Evolutionary conservation across 2,888 invertebrate genomes (phyloP), one percentile per base, ranked within the genome.

Genomic region (Choreutis nemorana): DNA sequence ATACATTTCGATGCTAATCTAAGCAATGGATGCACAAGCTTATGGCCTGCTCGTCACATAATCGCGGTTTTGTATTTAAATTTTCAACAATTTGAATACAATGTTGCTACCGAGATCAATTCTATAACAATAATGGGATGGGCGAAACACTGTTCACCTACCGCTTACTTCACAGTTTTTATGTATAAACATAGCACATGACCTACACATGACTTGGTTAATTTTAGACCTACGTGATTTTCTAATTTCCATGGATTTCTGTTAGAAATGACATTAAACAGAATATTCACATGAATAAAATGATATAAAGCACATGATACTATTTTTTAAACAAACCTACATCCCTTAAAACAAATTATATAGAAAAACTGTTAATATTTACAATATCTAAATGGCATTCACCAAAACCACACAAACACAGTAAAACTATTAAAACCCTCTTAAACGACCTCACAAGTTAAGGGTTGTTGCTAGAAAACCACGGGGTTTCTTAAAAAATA

Each of bases 31-130:
- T 59, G 62, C 57, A 54, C 48, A 57, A 49, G 58, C 71, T 73
- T 70, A 68, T 55, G 41, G 44, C 44, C 53, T 61, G 57, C n/a
- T 68, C 66, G 68, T 68, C 73, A 75, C 67, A 71, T 77, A 77
- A 75, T 77, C 75, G 73, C 62, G 63, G 60, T 64, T 67, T 77
- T 77, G 73, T 78, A 78, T 78, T 78, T 67, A 78, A 78, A 78
- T 78, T 58, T 53, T n/a, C 44, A 45, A 53, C 50, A 46, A 75
- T 78, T 78, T 78, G 73, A 77, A 78, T 78, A 78, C 77, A 78
- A 78, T 77, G 66, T 53, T 41, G 73, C 77, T 68, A 70, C 77
- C 43, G 64, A 60, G 63, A 67, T 64, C 59, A 52, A 61, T 59
- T 55, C 46, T 40, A 39, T 39, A 44, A 50, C 53, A 42, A 52